These are phyloP conservation scores for Metellina segmentata DNA, from an alignment of 2,888 invertebrate genomes.

Conservation along the genomic window DNA sequence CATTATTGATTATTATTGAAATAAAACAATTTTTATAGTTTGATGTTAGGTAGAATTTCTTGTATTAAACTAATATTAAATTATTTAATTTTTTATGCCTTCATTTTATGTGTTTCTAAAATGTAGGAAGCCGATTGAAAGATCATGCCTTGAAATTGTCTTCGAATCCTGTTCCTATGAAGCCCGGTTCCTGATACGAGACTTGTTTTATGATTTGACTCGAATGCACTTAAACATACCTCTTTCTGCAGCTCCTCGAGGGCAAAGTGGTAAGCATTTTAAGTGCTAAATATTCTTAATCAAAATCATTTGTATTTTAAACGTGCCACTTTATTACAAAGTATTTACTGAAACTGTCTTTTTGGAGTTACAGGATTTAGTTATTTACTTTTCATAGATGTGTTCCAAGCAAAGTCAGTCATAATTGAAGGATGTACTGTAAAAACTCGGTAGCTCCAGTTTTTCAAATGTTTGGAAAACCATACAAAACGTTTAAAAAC, in stretches of 20 bases:
- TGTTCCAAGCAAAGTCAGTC: too few species aligned
- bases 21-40: neutral
- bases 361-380: too few species aligned
- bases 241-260: conserved; percentile 17
- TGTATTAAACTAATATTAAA: neutral
- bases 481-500: too few species aligned
- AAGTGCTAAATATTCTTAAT: too few species aligned
- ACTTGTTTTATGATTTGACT: conserved; percentile 40
- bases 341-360: too few species aligned
- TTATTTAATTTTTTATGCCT: neutral
- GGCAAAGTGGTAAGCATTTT: conserved; percentile 14
- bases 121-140: conserved; percentile 34
- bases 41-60: too few species aligned
- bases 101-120: neutral
- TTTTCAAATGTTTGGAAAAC: too few species aligned
- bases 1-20: neutral
- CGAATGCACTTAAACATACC: conserved; percentile 11
- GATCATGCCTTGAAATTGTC: conserved; percentile 16
- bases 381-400: too few species aligned
- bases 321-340: too few species aligned
- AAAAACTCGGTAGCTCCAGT: too few species aligned
- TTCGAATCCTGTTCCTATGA: conserved; percentile 32
- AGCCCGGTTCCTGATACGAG: conserved; percentile 11
- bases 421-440: too few species aligned
- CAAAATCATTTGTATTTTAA: too few species aligned